Evolutionary conservation across 2,113 vertebrate genomes (phyloP), one percentile per base, ranked within the genome.

Genomic region (Chlorocebus sabaeus): DNA sequence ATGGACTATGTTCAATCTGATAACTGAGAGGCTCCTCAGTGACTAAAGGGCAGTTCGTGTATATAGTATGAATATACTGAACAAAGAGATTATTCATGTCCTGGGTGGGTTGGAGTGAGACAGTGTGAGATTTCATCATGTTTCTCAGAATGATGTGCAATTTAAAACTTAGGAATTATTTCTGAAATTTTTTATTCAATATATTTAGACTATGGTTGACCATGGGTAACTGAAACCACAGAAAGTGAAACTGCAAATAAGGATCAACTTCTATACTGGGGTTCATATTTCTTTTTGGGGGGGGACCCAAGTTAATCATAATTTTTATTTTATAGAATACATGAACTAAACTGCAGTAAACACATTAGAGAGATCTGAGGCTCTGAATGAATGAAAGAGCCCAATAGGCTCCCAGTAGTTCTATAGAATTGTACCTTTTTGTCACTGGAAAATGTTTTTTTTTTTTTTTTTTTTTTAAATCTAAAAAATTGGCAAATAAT

Each of bases 261-360:
- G 22, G 38, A 40, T 73, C 22, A 4, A 73, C 70, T 73, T 40
- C 67, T 25, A 25, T 25, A 35, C 30, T 35, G 32, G n/a, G 38
- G 38, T 40, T 73, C 70, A 73, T 72, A 38, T 22, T n/a, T 70
- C 35, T 72, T 40, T 72, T 22, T 73, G 40, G 48, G 12, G 10
- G 27, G 8, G 50, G 72, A 67, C 11, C 20, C 78, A 73, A 95
- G 61, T 95, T 95, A 64, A 91, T 96, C 11, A 57, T 72, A 45
- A 48, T 32, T 88, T 64, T 82, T 89, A 25, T 90, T 89, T 82
- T 95, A 59, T 59, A 86, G 30, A 9, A 64, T 68, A 50, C 32
- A 11, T 84, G 20, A 87, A 50, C 43, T 83, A 91, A 96, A 80
- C 12, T 72, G 20, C 95, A 95, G 23, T 23, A 92, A 79, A 95